Evolutionary conservation across 1,140 invertebrate genomes (phyloP), one percentile per base, ranked within the genome.

Genomic region (Aphidius ervi): DNA sequence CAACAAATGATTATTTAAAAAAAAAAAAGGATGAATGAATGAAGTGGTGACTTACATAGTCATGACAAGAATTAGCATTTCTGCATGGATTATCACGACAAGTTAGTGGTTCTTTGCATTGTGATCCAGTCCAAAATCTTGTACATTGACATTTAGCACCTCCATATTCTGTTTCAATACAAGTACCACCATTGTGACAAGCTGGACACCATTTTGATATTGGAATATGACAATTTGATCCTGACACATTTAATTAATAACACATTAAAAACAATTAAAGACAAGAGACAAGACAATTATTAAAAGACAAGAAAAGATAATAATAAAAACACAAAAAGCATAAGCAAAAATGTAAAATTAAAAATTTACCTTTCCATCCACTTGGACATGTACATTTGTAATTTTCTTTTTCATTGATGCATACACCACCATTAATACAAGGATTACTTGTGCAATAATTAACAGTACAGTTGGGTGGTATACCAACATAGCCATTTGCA

Each of bases 301-400:
- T 46, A 37, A 23, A 49, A 62, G n/a, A 62, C 48, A 57, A 49
- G 2, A 10, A 8, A 50, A 50, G 16, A 16, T 16, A 16, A 16
- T 16, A 1, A 16, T 16, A 16, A 50, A 23, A n/a, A 20, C 8
- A 9, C 48, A 7, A 23, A 8, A 50, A 50, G 16, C 48, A 50
- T 3, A 10, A 8, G 2, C 5, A 43, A 7, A 43, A 10, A 43
- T 9, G 7, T 48, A 48, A 48, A 5, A 9, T 9, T 5, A 48
- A 10, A 16, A 6, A 54, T 68, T 73, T 81, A 88, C 87, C 87
- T 77, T 80, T 83, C 81, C 86, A 93, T 8, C 87, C 88, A 6
- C 85, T 77, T 0, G 82, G 77, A 72, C 91, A 94, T 16, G 82
- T 77, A 74, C 91, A 93, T 64, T 86, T 84, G 73, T 84, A 86